Evolutionary conservation across 2,888 invertebrate genomes (phyloP), one percentile per base, ranked within the genome.

Genomic region (Phengaris arion): DNA sequence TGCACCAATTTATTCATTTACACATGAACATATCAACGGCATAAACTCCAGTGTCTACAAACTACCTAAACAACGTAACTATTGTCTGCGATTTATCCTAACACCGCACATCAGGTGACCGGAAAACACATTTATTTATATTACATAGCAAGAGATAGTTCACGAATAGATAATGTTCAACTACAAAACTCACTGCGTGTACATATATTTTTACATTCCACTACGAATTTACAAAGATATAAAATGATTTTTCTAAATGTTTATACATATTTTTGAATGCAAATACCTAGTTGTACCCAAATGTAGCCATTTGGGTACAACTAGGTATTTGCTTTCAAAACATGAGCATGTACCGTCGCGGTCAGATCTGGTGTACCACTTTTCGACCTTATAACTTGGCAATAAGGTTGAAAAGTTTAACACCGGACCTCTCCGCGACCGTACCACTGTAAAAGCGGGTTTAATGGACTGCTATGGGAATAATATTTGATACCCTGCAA

Each of bases 61-160:
- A 92, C 92, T 92, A 93, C 91, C 91, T 92, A 92, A 92, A 92
- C 92, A 92, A 90, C 88, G 82, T 87, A 89, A 87, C 91, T 92
- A 92, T 92, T 93, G 92, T 92, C 93, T 87, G 88, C 88, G 89
- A 88, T 86, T 87, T 86, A 87, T 86, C 85, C 80, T 85, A 88
- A 91, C 89, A 91, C 88, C 90, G 79, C 86, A 86, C 86, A 85
- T 84, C 82, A 80, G 83, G 87, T 87, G 86, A 87, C 87, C 87
- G 87, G 86, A 85, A 85, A 87, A 87, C 86, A 86, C 86, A 76
- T 84, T 83, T 85, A 76, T 84, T 83, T 85, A 85, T 84, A 74
- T 74, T 77, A 76, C 75, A 78, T 81, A 76, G 75, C 77, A 22
- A 70, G 76, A 77, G 59, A 59, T 59, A 59, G 22, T 76, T 76